Evolutionary conservation across 2,888 invertebrate genomes (phyloP).

Genomic region (Baccha elongata): DNA sequence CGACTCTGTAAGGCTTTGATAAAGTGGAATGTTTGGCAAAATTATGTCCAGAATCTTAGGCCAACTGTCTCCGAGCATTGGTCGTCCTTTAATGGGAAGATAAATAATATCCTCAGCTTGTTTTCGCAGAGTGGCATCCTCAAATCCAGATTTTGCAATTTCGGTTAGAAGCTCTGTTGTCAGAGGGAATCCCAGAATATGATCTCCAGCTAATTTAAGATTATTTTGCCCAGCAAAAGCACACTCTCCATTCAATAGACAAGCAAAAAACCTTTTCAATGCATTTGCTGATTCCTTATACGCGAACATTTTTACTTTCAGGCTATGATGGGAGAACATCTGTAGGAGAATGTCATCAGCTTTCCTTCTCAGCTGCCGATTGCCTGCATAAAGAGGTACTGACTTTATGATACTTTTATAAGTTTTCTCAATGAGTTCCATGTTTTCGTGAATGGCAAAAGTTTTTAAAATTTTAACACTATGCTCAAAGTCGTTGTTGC

Average conservation of each 20-base stretch:
- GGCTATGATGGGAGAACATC: conserved; percentile 76
- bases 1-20: conserved; percentile 75
- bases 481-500: conserved; percentile 69
- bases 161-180: conserved; percentile 77
- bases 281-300: conserved; percentile 76
- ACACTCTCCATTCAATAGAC: conserved; percentile 77
- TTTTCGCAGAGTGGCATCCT: conserved; percentile 66
- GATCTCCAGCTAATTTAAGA: conserved; percentile 71
- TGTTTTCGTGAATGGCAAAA: conserved; percentile 77
- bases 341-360: conserved; percentile 76
- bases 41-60: conserved; percentile 74
- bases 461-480: conserved; percentile 73
- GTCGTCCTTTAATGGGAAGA: conserved; percentile 77
- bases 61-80: conserved; percentile 75
- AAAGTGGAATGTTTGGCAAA: conserved; percentile 77
- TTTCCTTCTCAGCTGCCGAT: conserved; percentile 74
- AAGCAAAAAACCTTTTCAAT: conserved; percentile 78
- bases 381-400: conserved; percentile 73
- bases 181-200: conserved; percentile 79
- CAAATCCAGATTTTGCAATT: conserved; percentile 76
- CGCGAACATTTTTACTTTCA: conserved; percentile 71
- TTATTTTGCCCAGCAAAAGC: conserved; percentile 75
- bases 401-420: conserved; percentile 76
- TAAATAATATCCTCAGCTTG: conserved; percentile 77
- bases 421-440: conserved; percentile 75